These are phyloP conservation scores for Dioctria rufipes DNA, from an alignment of 2,888 invertebrate species.

Conservation along the genomic window DNA sequence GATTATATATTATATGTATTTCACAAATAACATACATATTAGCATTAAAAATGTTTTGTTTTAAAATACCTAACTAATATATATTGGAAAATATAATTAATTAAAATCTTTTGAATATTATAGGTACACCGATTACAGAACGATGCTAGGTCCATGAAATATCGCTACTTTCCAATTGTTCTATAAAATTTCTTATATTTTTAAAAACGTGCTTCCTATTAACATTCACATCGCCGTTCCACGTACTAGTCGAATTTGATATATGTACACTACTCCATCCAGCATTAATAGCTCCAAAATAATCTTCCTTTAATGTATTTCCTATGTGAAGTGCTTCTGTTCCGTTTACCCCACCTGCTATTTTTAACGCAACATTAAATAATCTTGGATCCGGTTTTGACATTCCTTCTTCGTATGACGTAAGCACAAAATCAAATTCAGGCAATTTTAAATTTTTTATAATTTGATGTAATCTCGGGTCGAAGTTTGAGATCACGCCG, in stretches of 20 bases:
- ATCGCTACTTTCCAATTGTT: slow-evolving; percentile 62
- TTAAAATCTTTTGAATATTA: background rate
- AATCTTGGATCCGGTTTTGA: slow-evolving; percentile 67
- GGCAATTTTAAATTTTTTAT: slow-evolving; percentile 77
- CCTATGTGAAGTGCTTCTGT: slow-evolving; percentile 86
- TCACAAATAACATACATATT: no score
- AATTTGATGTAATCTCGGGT: slow-evolving; percentile 82
- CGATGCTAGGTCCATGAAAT: slow-evolving; percentile 64
- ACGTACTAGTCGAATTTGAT: slow-evolving; percentile 53
- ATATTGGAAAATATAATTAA: background rate
- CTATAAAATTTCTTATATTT: slow-evolving; percentile 62
- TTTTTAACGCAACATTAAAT: slow-evolving; percentile 72
- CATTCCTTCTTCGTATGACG: slow-evolving; percentile 82
- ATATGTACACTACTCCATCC: slow-evolving; percentile 78
- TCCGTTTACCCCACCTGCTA: slow-evolving; percentile 71
- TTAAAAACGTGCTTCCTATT: slow-evolving; percentile 61
- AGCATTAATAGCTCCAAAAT: slow-evolving; percentile 80
- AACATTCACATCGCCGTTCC: slow-evolving; percentile 46
- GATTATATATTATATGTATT: no score
- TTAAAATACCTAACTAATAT: background rate
- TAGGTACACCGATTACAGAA: background rate
- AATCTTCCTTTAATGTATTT: slow-evolving; percentile 83
- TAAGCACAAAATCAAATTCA: slow-evolving; percentile 84
- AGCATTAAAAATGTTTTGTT: no score
- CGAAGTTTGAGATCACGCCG: slow-evolving; percentile 92